phyloP scores from a whole-genome alignment of 2,113 vertebrate genomes.

The Dolichotis patagonum region DNA sequence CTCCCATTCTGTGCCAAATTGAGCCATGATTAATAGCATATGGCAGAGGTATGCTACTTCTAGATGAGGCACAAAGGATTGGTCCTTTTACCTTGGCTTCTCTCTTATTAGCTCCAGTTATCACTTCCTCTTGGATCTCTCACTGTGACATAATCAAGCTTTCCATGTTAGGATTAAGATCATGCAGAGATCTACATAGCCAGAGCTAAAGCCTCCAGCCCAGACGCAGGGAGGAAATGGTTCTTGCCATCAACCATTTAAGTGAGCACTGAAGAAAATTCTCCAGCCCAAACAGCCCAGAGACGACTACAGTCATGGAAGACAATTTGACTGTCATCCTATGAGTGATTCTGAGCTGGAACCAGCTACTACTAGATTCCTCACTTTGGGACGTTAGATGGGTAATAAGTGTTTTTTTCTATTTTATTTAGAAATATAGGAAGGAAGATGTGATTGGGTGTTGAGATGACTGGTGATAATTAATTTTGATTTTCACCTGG shows the following conservation, averaged over 20 bases:
- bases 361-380: not conserved
- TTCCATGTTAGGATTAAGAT: not conserved
- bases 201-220: not conserved
- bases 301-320: not conserved
- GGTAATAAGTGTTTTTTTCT: not conserved
- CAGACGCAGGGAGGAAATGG: not conserved
- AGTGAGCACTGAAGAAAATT: not conserved
- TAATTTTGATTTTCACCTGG: not conserved
- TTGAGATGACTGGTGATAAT: not conserved
- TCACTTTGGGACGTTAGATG: not conserved
- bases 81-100: not conserved
- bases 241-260: not conserved
- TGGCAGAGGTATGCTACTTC: not conserved
- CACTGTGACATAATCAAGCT: not conserved
- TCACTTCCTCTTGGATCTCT: not conserved
- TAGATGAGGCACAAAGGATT: not conserved
- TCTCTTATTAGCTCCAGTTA: not conserved
- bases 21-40: not conserved
- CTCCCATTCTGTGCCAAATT: not conserved
- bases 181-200: accelerated
- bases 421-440: not conserved
- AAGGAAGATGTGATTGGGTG: not conserved
- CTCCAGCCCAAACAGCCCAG: not conserved
- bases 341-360: not conserved
- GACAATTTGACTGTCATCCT: not conserved